A percentile compares a stretch with the other conserved stretches of the same genome.
Evolutionary conservation across 2,113 vertebrate species (phyloP).

Genomic region (Microcebus griseorufus): DNA sequence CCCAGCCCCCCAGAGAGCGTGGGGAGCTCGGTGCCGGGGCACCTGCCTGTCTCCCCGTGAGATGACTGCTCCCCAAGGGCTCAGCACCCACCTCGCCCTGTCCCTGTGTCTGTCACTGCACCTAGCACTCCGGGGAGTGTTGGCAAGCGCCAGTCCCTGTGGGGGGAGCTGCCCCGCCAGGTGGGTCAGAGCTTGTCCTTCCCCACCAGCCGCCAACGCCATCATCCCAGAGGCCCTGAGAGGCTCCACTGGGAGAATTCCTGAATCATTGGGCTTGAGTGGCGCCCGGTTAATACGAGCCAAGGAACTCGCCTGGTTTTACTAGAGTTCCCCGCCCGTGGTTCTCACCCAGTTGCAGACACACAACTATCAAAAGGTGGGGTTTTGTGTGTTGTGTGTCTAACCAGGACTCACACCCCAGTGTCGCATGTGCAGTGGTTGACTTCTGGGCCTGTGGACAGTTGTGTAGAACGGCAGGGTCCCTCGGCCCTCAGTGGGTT

Average conservation of each 20-base stretch:
- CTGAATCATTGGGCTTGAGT: fast-evolving
- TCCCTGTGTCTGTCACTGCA: no score
- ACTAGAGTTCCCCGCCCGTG: fast-evolving
- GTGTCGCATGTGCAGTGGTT: fast-evolving
- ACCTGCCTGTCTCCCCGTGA: no score
- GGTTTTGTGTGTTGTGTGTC: fast-evolving
- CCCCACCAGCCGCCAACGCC: no score
- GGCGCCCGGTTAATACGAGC: fast-evolving
- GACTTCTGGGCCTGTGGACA: neutral
- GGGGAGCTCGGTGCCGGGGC: no score
- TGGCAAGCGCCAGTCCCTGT: no score
- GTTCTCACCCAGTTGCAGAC: no score
- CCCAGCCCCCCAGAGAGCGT: no score
- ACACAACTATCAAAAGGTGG: fast-evolving
- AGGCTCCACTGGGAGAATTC: neutral
- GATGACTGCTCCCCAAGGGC: no score
- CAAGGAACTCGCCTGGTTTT: fast-evolving
- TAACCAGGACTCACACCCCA: fast-evolving
- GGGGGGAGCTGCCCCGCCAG: no score
- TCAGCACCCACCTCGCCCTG: no score
- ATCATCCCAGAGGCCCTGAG: neutral
- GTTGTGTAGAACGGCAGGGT: neutral
- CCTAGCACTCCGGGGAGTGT: no score
- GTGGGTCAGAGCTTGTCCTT: no score
- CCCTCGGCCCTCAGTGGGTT: neutral